Base-by-base conservation (phyloP, 2,113 vertebrate genomes). In the Romanogobio albipinnatus region DNA sequence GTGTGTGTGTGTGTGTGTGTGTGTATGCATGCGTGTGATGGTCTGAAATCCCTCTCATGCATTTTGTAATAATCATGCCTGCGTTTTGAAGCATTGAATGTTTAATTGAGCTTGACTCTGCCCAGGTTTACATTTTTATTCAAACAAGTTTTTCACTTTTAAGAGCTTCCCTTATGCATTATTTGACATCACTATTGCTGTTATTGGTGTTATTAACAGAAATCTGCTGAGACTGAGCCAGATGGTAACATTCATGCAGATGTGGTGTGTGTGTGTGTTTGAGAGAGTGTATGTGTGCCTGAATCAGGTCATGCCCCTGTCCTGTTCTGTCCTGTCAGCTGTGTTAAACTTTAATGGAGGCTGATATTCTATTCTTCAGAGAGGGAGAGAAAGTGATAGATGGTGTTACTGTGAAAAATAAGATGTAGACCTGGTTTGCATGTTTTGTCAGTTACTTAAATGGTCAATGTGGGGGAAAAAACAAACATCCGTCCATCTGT, bases 381-480 rank as follows among this genome's bases (percentile, higher is more conserved):
- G 81, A 82, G 49, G 56, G 39, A 47, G 81, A 59, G 61, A 81
- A 47, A 77, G 36, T 17, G 64, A 53, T 26, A 82, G 47, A 81
- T 89, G 89, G 33, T 56, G 62, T 89, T 86, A 75, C 74, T 47
- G 66, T 83, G 64, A 83, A 86, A 84, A 82, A 82, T 15, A 84
- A 89, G 74, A 86, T 76, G 2, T 14, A 49, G 47, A 75, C 88
- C 86, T 82, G 81, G 39, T 13, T 14, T 47, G 59, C 53, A 66
- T 81, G 82, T 77, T 66, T 87, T 87, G 58, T 51, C 84, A 68
- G 81, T 61, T 83, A 47, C 7, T 17, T 33, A 45, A 80, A 17
- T 4, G 14, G 76, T 43, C 33, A 4, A 26, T 66, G 77, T 33
- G 24, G 5, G 7, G 19, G 19, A 14, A 51, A 53, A 19, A 8